A percentile compares a stretch with the other conserved stretches of the same genome.
Evolutionary conservation across 2,113 vertebrate species (phyloP).

Genomic region (Cygnus atratus): DNA sequence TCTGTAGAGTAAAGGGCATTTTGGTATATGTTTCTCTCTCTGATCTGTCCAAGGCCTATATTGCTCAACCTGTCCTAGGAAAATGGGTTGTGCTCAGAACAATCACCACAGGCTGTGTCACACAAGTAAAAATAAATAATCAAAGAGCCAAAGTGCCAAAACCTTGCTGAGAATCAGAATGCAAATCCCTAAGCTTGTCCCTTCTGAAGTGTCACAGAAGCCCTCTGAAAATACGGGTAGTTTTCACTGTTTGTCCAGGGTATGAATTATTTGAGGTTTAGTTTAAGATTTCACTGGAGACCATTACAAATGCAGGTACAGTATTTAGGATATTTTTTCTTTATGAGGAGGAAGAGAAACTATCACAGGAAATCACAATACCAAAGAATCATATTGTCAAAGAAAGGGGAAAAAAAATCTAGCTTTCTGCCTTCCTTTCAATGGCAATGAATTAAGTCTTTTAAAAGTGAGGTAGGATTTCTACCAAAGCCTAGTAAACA

Average conservation of each 20-base stretch:
- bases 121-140: neutral
- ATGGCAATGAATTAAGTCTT: neutral
- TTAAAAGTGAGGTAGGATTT: neutral
- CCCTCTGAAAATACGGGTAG: neutral
- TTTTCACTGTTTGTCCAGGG: neutral
- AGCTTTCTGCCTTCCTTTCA: neutral
- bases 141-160: neutral
- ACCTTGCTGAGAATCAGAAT: neutral
- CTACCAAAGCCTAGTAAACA: neutral
- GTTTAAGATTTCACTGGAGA: neutral
- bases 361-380: neutral
- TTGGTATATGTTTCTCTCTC: neutral
- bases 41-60: neutral
- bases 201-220: neutral
- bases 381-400: neutral
- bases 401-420: neutral
- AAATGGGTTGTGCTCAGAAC: neutral
- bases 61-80: neutral
- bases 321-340: neutral
- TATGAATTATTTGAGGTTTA: neutral
- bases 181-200: neutral
- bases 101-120: neutral
- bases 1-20: accelerated
- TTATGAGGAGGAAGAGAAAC: neutral
- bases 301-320: neutral